Conservation (phyloP, 2,888 invertebrate species). For the Ecliptopera silaceata region DNA sequence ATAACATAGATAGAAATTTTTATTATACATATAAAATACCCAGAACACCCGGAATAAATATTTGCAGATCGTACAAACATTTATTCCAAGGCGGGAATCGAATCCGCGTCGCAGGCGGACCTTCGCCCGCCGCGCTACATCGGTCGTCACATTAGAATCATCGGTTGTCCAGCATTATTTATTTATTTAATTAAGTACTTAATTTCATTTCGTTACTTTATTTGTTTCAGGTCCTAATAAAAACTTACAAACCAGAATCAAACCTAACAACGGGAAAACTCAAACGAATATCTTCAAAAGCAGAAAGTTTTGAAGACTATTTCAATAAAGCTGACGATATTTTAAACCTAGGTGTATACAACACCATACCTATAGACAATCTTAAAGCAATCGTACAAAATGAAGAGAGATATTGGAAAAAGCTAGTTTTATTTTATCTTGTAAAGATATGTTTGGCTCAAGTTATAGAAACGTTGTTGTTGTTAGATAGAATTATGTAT, state of each 20-base stretch:
- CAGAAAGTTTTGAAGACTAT: conserved; percentile 87
- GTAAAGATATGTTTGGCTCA: conserved; percentile 90
- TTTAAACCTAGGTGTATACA: conserved; percentile 78
- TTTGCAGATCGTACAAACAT: no score
- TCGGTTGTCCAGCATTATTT: no score
- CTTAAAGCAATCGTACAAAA: conserved; percentile 46
- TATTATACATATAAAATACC: no score
- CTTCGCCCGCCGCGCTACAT: no score
- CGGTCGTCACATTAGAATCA: no score
- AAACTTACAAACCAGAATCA: conserved; percentile 54
- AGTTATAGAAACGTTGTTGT: conserved; percentile 90
- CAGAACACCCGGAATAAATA: no score
- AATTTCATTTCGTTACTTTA: no score
- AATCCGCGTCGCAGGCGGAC: no score
- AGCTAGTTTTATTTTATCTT: conserved; percentile 89
- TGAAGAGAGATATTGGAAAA: conserved; percentile 71
- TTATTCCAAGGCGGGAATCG: no score
- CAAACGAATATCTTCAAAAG: conserved; percentile 85
- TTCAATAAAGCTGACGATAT: conserved; percentile 85
- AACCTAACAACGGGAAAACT: conserved; percentile 75
- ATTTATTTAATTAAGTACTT: no score
- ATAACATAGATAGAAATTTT: no score
- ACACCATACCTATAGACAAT: conserved; percentile 59
- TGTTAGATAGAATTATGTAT: conserved; percentile 91
- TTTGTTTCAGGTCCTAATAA: conserved; percentile 75